Evolutionary conservation across 2,797 vertebrate genomes (phyloP), one percentile per base, ranked within the genome.

Genomic region (Eurystomus glaucurus): DNA sequence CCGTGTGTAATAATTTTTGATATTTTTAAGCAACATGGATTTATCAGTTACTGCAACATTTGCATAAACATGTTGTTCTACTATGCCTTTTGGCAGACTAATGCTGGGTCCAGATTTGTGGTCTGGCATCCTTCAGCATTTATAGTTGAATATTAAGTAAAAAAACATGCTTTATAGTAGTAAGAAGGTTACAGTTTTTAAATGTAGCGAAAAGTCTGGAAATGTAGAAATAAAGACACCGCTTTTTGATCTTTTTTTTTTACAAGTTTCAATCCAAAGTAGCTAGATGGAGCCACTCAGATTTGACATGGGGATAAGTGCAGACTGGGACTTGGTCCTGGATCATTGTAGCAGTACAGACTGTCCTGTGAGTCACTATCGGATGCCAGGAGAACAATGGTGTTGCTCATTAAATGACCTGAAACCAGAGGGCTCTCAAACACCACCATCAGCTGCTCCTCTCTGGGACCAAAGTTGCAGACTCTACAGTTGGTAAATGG

Each of bases 81-180:
- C 71, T 57, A 1, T 85, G 68, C 37, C 54, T 75, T 84, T 88
- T 92, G 90, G 76, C 76, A 94, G 69, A 75, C 33, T 76, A 25
- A 16, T 9, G 22, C 41, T 55, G 61, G 25, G 61, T 75, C 61
- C 65, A 61, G 61, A 75, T 76, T 86, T 84, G 90, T 87, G 83
- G 80, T 84, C 91, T 94, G 90, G 92, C 87, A 80, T 45, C 57
- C 57, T 33, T 51, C 83, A 93, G 66, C 58, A 29, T 50, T 82
- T 79, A 54, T 61, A 87, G 85, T 41, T 71, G 60, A 92, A 81
- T 46, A 51, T 51, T n/a, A 84, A 78, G 52, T n/a, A 78, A 29
- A 78, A 72, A 90, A 86, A 19, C 29, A 50, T 37, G 84, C 33
- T 85, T 84, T 35, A 68, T 0, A 65, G 37, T 37, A 86, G 58